phyloP scores from a whole-genome alignment of 2,888 invertebrate genomes.

The Pyrgus malvae region DNA sequence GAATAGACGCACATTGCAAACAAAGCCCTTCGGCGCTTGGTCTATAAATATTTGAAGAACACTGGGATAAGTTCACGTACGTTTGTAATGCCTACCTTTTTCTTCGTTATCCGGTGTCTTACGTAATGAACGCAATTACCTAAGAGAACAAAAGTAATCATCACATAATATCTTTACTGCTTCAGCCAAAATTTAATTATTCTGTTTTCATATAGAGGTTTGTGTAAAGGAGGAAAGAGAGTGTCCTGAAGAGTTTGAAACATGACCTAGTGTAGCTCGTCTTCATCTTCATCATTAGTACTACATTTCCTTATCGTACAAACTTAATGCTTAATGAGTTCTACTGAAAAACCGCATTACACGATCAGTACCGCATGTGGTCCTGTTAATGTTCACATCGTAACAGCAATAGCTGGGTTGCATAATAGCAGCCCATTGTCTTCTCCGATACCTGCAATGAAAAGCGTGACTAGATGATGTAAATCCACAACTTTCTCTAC shows the following conservation, averaged over 20 bases:
- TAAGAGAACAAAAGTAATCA: neutral
- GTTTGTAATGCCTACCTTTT: slow-evolving; percentile 4
- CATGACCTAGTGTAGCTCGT: no score
- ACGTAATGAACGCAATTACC: neutral
- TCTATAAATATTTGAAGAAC: slow-evolving; percentile 54
- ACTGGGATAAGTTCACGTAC: slow-evolving; percentile 29
- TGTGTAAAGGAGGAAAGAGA: no score
- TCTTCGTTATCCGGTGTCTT: neutral
- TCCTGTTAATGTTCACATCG: slow-evolving; percentile 39
- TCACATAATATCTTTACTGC: neutral
- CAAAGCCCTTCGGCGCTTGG: slow-evolving; percentile 39
- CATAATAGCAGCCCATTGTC: slow-evolving; percentile 61
- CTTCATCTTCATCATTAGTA: neutral
- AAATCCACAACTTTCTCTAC: slow-evolving; percentile 59
- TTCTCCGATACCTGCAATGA: slow-evolving; percentile 44
- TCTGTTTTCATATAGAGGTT: no score
- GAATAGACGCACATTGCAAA: slow-evolving; percentile 40
- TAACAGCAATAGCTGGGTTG: slow-evolving; percentile 48
- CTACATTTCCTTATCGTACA: slow-evolving; percentile 5
- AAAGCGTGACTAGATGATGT: slow-evolving; percentile 47
- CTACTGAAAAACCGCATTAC: slow-evolving; percentile 26
- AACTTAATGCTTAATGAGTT: slow-evolving; percentile 6
- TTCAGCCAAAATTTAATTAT: no score
- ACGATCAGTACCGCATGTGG: slow-evolving; percentile 33
- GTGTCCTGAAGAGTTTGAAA: no score